Base-by-base conservation (phyloP, 35 echinoderm and acorn worm species). In the Patiria miniata region DNA sequence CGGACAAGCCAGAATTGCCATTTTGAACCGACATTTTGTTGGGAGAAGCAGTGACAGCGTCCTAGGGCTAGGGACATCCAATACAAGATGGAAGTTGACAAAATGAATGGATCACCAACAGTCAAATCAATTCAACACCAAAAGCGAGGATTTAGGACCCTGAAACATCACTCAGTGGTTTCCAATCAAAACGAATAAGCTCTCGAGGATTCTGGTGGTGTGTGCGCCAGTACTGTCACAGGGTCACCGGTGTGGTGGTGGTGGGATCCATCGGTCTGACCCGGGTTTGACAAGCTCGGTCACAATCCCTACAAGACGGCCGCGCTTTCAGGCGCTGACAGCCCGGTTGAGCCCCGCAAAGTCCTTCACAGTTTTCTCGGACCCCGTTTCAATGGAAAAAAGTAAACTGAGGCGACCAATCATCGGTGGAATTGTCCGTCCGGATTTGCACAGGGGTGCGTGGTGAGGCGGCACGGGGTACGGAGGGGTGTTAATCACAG, bases 401-500 rank as follows among this genome's bases (percentile, higher is more conserved):
- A 47, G 42, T 47, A 47, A 47, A 47, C 12, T 47, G 42, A 12
- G 65, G 34, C 19, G 65, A 34, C 65, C 21, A 73, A 22, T 73
- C 65, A 73, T 9, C 65, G 29, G 12, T 47, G 42, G 65, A 30
- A 34, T 34, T 73, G 21, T 73, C 34, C 14, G 26, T 30, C 65
- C 34, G 65, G 65, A 73, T 73, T 73, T 73, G 65, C 34, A n/a
- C n/a, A 23, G 65, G 65, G 65, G 26, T 73, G 65, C 65, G 34
- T 23, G 34, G 65, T 18, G 21, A 26, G 29, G 65, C 19, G 21
- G 10, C 21, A 4, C 16, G 29, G 23, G 34, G 65, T 14, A 73
- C 34, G 18, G 26, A 16, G 19, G 10, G 65, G 65, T 73, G 65
- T 73, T 73, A 73, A 73, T 26, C 65, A 26, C 9, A 30, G 65